Percentiles rank a stretch among this genome's conserved stretches.
Conservation (phyloP, 2,888 invertebrate genomes). For the Ormyrus thymus region DNA sequence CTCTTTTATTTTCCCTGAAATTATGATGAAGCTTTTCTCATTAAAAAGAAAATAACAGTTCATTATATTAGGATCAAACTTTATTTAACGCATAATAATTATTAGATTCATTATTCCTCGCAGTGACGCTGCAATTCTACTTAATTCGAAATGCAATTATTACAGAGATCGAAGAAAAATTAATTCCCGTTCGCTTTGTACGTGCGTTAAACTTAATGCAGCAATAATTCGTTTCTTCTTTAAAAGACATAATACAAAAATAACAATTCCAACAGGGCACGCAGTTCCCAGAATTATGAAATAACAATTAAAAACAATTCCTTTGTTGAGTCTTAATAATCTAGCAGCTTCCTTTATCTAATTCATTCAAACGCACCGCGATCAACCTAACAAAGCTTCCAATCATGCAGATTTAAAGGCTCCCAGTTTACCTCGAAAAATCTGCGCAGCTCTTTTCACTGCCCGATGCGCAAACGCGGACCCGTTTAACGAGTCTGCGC, state of each 20-base stretch:
- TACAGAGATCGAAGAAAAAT: no score
- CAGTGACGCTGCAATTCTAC: no score
- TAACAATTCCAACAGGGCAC: no score
- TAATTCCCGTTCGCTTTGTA: no score
- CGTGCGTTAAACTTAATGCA: no score
- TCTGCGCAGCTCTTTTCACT: not conserved
- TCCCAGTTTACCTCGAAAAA: not conserved
- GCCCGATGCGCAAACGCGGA: not conserved
- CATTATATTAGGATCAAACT: not conserved
- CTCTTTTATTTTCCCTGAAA: no score
- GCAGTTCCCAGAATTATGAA: no score
- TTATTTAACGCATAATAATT: slow-evolving; percentile 2
- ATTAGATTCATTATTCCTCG: not conserved
- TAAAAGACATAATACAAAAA: no score
- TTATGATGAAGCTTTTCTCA: slow-evolving; percentile 6
- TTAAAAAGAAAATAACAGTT: slow-evolving; percentile 3
- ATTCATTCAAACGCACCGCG: slow-evolving; percentile 1
- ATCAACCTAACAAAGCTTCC: not conserved
- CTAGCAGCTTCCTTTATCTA: not conserved
- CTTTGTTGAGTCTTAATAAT: not conserved
- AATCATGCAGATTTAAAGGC: slow-evolving; percentile 21
- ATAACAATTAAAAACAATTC: no score
- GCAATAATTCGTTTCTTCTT: no score
- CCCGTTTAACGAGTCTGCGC: not conserved
- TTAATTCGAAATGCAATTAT: no score